These are phyloP conservation scores for Tetragonula clypearis DNA, from an alignment of 1,140 invertebrate genomes.

Conservation along the genomic window DNA sequence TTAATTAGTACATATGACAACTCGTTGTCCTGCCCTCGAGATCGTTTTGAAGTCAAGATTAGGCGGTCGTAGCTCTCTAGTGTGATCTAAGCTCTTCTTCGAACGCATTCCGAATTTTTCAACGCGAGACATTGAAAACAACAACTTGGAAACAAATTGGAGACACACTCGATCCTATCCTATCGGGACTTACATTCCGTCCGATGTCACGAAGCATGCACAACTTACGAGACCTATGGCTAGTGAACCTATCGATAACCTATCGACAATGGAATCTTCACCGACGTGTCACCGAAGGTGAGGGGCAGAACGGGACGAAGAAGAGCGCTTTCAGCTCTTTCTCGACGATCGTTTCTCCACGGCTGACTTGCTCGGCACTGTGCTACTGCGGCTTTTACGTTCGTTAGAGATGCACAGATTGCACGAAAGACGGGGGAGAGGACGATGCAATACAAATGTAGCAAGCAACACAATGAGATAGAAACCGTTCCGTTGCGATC, in stretches of 20 bases:
- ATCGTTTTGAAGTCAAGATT: background rate
- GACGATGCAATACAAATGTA: background rate
- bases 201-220: background rate
- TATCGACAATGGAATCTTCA: background rate
- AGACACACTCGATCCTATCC: too few relatives aligned
- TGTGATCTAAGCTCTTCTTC: background rate
- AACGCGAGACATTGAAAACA: background rate
- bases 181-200: background rate
- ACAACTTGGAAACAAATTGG: background rate
- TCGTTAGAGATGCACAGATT: slow-evolving; percentile 8
- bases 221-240: background rate
- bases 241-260: background rate
- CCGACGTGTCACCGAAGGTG: background rate
- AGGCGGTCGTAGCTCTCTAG: too few relatives aligned
- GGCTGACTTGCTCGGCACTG: slow-evolving; percentile 14
- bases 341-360: background rate
- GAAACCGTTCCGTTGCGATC: background rate
- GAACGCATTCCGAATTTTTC: background rate
- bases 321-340: background rate
- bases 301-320: background rate
- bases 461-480: background rate
- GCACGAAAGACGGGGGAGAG: background rate
- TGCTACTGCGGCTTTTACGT: slow-evolving; percentile 18
- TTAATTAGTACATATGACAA: background rate
- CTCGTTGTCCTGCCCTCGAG: background rate